Base-by-base conservation (phyloP, 1,140 invertebrate species). In the Berghia stephanieae region DNA sequence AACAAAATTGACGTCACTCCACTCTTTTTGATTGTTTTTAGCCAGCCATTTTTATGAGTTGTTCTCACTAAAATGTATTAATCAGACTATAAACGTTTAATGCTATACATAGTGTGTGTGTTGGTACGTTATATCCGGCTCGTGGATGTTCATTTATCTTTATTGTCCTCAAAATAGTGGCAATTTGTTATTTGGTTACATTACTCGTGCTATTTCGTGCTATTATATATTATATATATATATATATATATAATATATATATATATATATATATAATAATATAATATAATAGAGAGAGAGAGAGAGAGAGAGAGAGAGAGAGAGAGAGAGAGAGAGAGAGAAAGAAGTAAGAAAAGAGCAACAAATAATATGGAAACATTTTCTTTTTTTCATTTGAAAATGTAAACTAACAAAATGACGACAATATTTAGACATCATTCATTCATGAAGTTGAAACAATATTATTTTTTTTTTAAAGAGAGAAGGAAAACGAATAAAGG, bases 161-260 rank as follows among this genome's bases (percentile, higher is more conserved):
- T n/a, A n/a, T n/a, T n/a, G n/a, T n/a, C n/a, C n/a, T n/a, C n/a
- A n/a, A n/a, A n/a, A n/a, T n/a, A n/a, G n/a, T n/a, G n/a, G n/a
- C n/a, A n/a, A n/a, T n/a, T n/a, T n/a, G n/a, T n/a, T n/a, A n/a
- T n/a, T n/a, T n/a, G n/a, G 21, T 6, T 31, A 60, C 55, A 6
- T n/a, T 21, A 4, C 24, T 21, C 21, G 21, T 27, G 13, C 13
- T n/a, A 49, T n/a, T 13, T n/a, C 13, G 13, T 16, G 13, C 13
- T n/a, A 49, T n/a, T 16, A 13, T 16, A 13, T 16, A 13, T 16
- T n/a, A 49, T n/a, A 49, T n/a, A 49, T n/a, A 49, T n/a, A 49
- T n/a, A 49, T n/a, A 49, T n/a, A 49, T n/a, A 49, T n/a, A 49
- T n/a, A 31, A 60, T n/a, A 60, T n/a, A 60, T n/a, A 60, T n/a